Conservation (phyloP, 2,113 vertebrate species). For the Amphiprion percula region DNA sequence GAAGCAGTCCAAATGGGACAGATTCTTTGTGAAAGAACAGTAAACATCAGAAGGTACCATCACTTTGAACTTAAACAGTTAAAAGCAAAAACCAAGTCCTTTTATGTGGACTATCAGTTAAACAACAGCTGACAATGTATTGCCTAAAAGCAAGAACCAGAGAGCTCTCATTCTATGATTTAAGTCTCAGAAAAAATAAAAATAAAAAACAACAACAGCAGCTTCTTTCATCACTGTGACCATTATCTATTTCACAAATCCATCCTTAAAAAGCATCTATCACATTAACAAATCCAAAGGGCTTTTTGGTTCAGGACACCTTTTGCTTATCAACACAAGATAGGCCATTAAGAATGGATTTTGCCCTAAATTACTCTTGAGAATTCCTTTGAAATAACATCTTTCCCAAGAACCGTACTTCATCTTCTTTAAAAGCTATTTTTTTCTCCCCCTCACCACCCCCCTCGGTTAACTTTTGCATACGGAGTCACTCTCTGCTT, state of each 20-base stretch:
- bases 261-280: conserved; percentile 4
- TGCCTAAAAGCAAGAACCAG: too few species aligned
- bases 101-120: too few species aligned
- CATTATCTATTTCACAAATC: conserved; percentile 10
- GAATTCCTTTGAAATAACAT: conserved; percentile 20
- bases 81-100: too few species aligned
- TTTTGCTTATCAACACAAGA: conserved; percentile 20
- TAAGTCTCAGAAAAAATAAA: too few species aligned
- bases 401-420: neutral
- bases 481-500: conserved; percentile 30
- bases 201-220: too few species aligned
- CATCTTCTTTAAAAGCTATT: conserved; percentile 17
- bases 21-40: neutral
- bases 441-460: neutral
- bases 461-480: conserved; percentile 31
- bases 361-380: conserved; percentile 17
- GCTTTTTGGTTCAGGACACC: conserved; percentile 8
- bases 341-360: conserved; percentile 16
- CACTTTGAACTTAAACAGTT: neutral
- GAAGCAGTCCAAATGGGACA: neutral
- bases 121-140: too few species aligned
- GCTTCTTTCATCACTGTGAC: too few species aligned
- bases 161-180: too few species aligned
- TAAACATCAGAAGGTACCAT: conserved; percentile 2
- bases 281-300: neutral